These are phyloP conservation scores for Bergia sp. DNA, from an alignment of 92 coral and sea anemone genomes.

Conservation along the genomic window DNA sequence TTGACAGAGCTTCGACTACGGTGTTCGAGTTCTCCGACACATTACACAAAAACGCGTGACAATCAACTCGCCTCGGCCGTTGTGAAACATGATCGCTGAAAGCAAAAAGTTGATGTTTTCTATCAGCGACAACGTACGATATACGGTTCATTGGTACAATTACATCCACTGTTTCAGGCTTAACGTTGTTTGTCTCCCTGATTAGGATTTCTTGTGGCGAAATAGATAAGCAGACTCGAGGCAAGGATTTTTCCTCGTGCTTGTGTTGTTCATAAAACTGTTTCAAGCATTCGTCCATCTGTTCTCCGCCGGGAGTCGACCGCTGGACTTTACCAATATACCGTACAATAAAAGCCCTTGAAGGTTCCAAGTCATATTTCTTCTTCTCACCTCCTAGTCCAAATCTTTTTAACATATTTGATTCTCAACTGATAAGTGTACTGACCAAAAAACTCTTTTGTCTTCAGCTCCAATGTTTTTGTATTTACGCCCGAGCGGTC, in stretches of 20 bases:
- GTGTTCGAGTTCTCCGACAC: conserved; percentile 84
- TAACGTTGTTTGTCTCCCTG: conserved; percentile 51
- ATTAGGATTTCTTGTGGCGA: conserved; percentile 61
- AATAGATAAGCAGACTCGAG: conserved; percentile 73
- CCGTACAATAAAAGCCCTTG: conserved; percentile 77
- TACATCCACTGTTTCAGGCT: conserved; percentile 55
- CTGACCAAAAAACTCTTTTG: conserved; percentile 1
- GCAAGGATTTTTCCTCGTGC: conserved; percentile 47
- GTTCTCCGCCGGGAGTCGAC: conserved; percentile 73
- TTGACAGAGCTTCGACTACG: conserved; percentile 71
- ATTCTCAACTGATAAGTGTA: not conserved
- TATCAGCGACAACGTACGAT: conserved; percentile 83
- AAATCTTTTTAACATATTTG: conserved; percentile 50
- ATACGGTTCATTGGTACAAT: conserved; percentile 71
- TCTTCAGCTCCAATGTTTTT: not conserved
- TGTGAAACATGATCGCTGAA: conserved; percentile 92
- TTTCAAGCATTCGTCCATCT: conserved; percentile 66
- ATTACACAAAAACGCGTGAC: conserved; percentile 79
- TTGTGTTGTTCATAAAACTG: conserved; percentile 62
- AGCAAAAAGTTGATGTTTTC: conserved; percentile 86
- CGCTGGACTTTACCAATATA: conserved; percentile 76
- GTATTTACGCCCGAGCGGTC: not conserved
- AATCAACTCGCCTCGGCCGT: conserved; percentile 73
- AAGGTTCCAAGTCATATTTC: conserved; percentile 71
- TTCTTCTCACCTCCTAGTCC: conserved; percentile 63